Conservation (phyloP, 2,113 vertebrate species). For the Oreochromis tanganicae region DNA sequence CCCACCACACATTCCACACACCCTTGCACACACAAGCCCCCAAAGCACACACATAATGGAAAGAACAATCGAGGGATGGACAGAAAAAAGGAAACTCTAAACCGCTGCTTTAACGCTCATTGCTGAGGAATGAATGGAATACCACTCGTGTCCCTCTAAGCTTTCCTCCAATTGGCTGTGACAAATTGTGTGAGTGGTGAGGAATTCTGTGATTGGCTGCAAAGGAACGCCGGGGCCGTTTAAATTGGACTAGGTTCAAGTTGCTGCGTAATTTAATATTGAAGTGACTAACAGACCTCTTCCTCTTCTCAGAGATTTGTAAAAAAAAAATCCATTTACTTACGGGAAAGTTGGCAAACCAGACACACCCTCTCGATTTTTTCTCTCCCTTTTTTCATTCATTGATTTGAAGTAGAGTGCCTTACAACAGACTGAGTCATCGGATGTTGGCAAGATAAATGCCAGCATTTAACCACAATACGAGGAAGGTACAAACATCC, state of each 20-base stretch:
- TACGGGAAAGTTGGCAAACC: conserved; percentile 21
- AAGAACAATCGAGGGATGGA: neutral
- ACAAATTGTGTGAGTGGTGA: neutral
- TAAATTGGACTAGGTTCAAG: conserved; percentile 36
- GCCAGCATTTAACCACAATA: neutral
- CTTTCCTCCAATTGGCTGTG: neutral
- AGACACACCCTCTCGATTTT: neutral
- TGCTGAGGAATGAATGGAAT: conserved; percentile 52
- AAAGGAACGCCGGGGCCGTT: neutral
- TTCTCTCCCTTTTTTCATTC: neutral
- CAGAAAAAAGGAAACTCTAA: conserved; percentile 12
- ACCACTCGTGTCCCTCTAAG: neutral
- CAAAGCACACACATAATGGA: neutral
- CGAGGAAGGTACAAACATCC: neutral
- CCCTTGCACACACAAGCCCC: neutral
- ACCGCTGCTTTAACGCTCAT: conserved; percentile 12
- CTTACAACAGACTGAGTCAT: conserved; percentile 4
- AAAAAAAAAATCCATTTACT: neutral
- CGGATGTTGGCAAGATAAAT: neutral
- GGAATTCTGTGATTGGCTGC: conserved; percentile 26
- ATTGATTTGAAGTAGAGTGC: neutral
- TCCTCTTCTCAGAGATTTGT: neutral
- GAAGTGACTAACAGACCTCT: conserved; percentile 23
- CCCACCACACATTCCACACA: conserved; percentile 34
- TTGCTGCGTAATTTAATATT: conserved; percentile 17